phyloP scores from a whole-genome alignment of 2,888 invertebrate genomes.

The Keiferia lycopersicella region DNA sequence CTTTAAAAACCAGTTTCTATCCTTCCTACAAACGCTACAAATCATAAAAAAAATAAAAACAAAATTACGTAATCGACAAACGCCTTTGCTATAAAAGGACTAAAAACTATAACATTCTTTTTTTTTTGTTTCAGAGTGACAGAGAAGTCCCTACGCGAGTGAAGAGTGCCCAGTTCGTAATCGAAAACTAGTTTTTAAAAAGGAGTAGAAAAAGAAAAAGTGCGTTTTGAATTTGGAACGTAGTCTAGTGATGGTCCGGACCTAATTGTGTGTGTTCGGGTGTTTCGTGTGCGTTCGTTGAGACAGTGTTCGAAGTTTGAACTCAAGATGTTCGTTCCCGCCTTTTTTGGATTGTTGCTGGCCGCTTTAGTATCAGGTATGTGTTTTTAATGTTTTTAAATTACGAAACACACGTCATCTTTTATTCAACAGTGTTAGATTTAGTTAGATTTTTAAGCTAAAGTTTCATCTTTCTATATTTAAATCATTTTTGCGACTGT shows the following conservation, averaged over 20 bases:
- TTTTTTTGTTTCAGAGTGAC: constrained; percentile 15
- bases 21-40: constrained; percentile 14
- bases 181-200: constrained; percentile 18
- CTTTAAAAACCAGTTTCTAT: neutral
- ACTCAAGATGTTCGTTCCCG: constrained; percentile 19
- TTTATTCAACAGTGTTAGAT: no score
- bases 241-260: constrained; percentile 18
- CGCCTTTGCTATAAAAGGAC: neutral
- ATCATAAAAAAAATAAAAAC: constrained; percentile 14
- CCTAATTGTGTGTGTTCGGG: constrained; percentile 11
- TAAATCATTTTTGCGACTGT: no score
- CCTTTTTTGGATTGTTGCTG: constrained; percentile 21
- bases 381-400: neutral
- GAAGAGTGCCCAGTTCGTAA: constrained; percentile 6
- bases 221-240: constrained; percentile 15
- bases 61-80: constrained; percentile 7
- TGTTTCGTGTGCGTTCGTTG: neutral
- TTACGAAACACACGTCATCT: no score
- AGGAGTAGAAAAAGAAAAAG: constrained; percentile 16
- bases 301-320: constrained; percentile 11
- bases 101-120: neutral
- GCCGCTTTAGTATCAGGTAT: constrained; percentile 18
- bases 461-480: no score
- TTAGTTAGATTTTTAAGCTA: no score
- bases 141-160: constrained; percentile 16